These are phyloP conservation scores for Thripadectes ignobilis DNA, from an alignment of 2,797 vertebrate species.

Conservation along the genomic window DNA sequence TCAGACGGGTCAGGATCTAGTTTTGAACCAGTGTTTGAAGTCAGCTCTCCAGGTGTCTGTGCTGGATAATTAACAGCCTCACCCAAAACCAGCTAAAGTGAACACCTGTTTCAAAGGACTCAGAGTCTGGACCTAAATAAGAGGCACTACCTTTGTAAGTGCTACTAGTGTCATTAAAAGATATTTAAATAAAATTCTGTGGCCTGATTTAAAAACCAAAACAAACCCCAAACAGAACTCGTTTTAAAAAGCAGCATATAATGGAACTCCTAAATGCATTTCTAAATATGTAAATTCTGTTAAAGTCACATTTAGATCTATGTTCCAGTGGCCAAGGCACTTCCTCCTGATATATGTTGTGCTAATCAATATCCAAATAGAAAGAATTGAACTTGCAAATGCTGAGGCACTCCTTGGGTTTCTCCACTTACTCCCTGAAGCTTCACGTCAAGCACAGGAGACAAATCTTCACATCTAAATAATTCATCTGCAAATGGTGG, in stretches of 20 bases:
- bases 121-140: background rate
- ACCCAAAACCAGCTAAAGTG: background rate
- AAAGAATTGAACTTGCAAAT: background rate
- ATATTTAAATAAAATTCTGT: background rate
- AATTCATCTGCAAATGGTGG: constrained; percentile 45
- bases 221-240: background rate
- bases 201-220: background rate
- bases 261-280: background rate
- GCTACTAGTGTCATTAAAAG: background rate
- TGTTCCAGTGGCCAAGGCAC: background rate
- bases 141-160: background rate
- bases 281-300: background rate
- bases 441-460: background rate
- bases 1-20: background rate
- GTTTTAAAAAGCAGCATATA: background rate
- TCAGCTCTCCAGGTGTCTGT: background rate
- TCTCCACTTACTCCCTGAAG: constrained; percentile 8
- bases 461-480: constrained; percentile 55
- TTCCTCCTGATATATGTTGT: background rate
- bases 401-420: constrained; percentile 16
- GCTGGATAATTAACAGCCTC: background rate
- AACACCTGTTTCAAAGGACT: background rate
- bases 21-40: background rate
- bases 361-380: constrained; percentile 2
- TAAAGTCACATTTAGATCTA: background rate